These are phyloP conservation scores for Drosophila sproati DNA, from an alignment of 1,140 invertebrate genomes.

Conservation along the genomic window DNA sequence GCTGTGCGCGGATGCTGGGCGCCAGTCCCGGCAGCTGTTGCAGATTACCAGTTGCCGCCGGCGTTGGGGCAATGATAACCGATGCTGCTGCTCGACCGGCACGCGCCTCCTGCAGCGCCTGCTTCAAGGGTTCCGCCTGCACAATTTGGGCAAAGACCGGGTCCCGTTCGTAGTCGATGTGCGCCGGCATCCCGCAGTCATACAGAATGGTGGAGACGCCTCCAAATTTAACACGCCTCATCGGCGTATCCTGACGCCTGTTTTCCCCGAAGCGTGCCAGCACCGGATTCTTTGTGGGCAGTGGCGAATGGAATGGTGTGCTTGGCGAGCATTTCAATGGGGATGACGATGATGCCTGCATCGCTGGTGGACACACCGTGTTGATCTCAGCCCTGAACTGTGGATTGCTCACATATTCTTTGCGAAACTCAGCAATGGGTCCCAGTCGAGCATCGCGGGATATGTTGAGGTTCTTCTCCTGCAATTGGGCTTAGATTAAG, in stretches of 20 bases:
- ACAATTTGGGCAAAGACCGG: conserved; percentile 78
- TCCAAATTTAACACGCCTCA: conserved; percentile 78
- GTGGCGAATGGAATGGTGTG: conserved; percentile 72
- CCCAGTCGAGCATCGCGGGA: conserved; percentile 86
- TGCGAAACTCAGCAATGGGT: conserved; percentile 86
- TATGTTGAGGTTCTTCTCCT: conserved; percentile 85
- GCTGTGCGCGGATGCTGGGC: conserved; percentile 85
- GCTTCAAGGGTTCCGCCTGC: conserved; percentile 68
- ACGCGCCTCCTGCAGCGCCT: conserved; percentile 62
- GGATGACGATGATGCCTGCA: conserved; percentile 30
- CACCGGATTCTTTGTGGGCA: conserved; percentile 68
- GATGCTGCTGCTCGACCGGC: conserved; percentile 37
- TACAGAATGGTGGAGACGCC: conserved; percentile 70
- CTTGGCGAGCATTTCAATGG: conserved; percentile 49
- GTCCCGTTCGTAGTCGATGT: conserved; percentile 79
- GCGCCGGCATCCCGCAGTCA: conserved; percentile 69
- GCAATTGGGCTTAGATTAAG: not conserved
- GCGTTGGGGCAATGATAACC: conserved; percentile 56
- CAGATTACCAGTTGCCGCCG: conserved; percentile 48
- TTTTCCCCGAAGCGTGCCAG: conserved; percentile 67
- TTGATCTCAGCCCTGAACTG: conserved; percentile 85
- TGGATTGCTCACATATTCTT: conserved; percentile 86
- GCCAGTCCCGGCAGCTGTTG: conserved; percentile 82
- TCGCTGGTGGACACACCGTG: conserved; percentile 36
- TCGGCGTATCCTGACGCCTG: conserved; percentile 80